Evolutionary conservation across 2,888 invertebrate genomes (phyloP).

Genomic region (Slavum lentiscoides): DNA sequence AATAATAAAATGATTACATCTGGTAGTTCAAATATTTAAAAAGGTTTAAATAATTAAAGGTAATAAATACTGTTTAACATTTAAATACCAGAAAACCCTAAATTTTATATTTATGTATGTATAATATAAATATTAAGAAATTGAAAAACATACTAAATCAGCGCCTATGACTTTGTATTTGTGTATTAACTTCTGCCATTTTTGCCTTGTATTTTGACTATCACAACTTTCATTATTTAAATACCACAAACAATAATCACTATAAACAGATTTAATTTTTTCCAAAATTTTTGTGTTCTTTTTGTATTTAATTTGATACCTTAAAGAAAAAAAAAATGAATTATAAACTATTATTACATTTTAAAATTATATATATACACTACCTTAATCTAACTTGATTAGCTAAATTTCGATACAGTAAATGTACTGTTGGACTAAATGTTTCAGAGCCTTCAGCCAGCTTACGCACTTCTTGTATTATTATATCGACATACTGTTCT

Average conservation of each 20-base stretch:
- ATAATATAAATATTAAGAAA: conserved; percentile 31
- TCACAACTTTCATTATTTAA: conserved; percentile 59
- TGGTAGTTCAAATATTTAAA: not conserved
- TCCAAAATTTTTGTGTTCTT: conserved; percentile 69
- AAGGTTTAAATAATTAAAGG: not conserved
- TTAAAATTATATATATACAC: not conserved
- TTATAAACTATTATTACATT: not conserved
- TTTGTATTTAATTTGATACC: conserved; percentile 66
- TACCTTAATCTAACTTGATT: conserved; percentile 69
- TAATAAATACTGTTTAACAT: not conserved
- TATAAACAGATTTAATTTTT: conserved; percentile 68
- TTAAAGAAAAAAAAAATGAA: conserved; percentile 20
- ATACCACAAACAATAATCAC: conserved; percentile 71
- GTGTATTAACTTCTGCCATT: conserved; percentile 72
- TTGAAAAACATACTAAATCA: conserved; percentile 61
- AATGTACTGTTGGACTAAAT: conserved; percentile 72
- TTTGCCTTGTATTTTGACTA: conserved; percentile 67
- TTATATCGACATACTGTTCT: conserved; percentile 61
- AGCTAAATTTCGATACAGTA: conserved; percentile 72
- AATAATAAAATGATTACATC: conserved; percentile 1
- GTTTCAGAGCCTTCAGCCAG: conserved; percentile 78
- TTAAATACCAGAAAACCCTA: not conserved
- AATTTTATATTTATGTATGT: not conserved
- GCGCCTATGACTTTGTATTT: conserved; percentile 63
- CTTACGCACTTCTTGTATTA: conserved; percentile 69